Base-by-base conservation (phyloP, 2,888 invertebrate species). In the Nemoura dubitans region DNA sequence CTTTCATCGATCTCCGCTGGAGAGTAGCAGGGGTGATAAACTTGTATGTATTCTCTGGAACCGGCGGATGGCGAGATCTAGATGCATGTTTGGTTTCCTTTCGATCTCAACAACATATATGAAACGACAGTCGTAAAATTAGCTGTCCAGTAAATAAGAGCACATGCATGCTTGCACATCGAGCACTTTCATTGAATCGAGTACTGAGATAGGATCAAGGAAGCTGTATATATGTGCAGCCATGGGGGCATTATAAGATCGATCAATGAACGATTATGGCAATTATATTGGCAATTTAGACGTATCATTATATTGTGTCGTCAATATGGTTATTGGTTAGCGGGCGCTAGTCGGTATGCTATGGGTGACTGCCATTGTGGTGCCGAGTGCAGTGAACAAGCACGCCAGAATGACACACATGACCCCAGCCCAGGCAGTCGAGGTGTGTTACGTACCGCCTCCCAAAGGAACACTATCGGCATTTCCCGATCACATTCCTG, bases 51-150 rank as follows among this genome's bases (percentile, higher is more conserved):
- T 59, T 59, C 59, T 59, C 16, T 59, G n/a, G n/a, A n/a, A n/a
- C n/a, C n/a, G n/a, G n/a, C n/a, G n/a, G n/a, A n/a, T n/a, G n/a
- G n/a, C n/a, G 59, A 21, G 59, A 59, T 59, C 59, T 7, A 59
- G 59, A 59, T 59, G 59, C 59, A 16, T 59, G 59, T 59, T 59
- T 59, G 59, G 59, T 59, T 59, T 59, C 59, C 59, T 59, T 59
- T 59, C 59, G 36, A 10, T 36, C 5, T 36, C 36, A 6, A 36
- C 5, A 3, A 36, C 10, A 6, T 36, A 59, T 59, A 21, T 59
- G 21, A 59, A 59, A 59, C 21, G 59, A 59, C 59, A 59, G 21
- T 59, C 59, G 3, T 59, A 21, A 59, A 59, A 21, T 59, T 59
- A 21, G 59, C 59, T 59, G 59, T 59, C 59, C 21, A 21, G 59